Evolutionary conservation across 2,888 invertebrate genomes (phyloP), one percentile per base, ranked within the genome.

Genomic region (Amphipyra tragopoginis): DNA sequence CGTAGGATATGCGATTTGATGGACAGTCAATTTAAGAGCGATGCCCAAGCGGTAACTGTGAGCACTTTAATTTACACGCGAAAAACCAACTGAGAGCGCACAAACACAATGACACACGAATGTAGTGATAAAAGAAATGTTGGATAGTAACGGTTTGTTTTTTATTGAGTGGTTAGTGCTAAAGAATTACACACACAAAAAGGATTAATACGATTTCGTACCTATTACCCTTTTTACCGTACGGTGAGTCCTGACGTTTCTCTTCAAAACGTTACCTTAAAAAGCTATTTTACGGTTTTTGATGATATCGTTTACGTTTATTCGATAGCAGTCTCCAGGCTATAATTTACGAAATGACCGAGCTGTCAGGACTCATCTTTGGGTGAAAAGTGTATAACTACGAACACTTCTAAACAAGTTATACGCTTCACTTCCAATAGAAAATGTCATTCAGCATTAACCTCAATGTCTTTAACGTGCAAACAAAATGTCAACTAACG

Each of bases 21-120:
- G 85, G 89, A 86, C 90, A 88, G 82, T 85, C 85, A 87, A 89
- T 90, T 89, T 86, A 83, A 83, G 82, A 81, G 82, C 75, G 79
- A 83, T 64, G 74, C 72, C 72, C 61, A 69, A 60, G 62, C 77
- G 51, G 64, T 67, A 56, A 70, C 66, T 42, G 61, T 33, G 80
- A 80, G 80, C 83, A 79, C 77, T 85, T 85, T 84, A 82, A 83
- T 86, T 85, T 84, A 80, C 77, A 76, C 79, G 74, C 73, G 67
- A 53, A 38, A 2, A 29, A 44, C 47, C 40, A 36, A 39, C 72
- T 21, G 53, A 72, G 49, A 61, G 45, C 55, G 45, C 26, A 50
- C 45, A 53, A 36, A 51, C 47, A 51, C 43, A 59, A 42, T 38
- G 52, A 47, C 61, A 8, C 26, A 53, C 52, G 44, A 53, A 54